Evolutionary conservation across 1,140 invertebrate species (phyloP).

Genomic region (Dendroctonus ponderosae): DNA sequence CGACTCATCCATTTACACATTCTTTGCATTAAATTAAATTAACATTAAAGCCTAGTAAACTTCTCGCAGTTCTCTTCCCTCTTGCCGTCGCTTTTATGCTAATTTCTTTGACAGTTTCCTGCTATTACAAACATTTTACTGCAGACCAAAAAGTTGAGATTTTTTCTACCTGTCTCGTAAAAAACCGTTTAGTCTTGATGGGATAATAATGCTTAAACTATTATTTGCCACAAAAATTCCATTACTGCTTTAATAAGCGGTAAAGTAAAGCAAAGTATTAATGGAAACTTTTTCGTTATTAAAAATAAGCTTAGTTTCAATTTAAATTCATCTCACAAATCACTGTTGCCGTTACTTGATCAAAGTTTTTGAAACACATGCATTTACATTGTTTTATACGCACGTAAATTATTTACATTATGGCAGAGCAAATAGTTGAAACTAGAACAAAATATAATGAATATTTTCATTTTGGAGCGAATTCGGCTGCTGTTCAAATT

Average conservation of each 20-base stretch:
- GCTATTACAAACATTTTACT: constrained; percentile 11
- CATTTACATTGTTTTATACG: no score
- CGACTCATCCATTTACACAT: constrained; percentile 21
- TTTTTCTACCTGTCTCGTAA: constrained; percentile 4
- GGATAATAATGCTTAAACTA: constrained; percentile 8
- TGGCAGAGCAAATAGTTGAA: no score
- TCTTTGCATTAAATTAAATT: constrained; percentile 27
- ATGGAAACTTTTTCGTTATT: no score
- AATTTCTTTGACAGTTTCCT: constrained; percentile 24
- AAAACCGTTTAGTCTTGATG: constrained; percentile 18
- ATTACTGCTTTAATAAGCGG: no score
- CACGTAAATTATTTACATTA: no score
- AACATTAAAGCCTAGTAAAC: constrained; percentile 16
- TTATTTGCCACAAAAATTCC: constrained; percentile 8
- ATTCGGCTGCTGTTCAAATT: no score
- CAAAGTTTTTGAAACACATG: no score
- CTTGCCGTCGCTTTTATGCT: constrained; percentile 18
- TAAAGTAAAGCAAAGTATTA: neutral
- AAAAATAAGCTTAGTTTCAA: no score
- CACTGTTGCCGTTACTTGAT: no score
- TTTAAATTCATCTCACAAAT: no score
- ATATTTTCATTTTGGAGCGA: no score
- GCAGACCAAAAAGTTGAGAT: constrained; percentile 5
- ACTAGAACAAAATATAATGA: no score
- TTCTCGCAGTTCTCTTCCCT: constrained; percentile 7